Conservation (phyloP, 1,140 invertebrate species). For the Spodoptera litura region DNA sequence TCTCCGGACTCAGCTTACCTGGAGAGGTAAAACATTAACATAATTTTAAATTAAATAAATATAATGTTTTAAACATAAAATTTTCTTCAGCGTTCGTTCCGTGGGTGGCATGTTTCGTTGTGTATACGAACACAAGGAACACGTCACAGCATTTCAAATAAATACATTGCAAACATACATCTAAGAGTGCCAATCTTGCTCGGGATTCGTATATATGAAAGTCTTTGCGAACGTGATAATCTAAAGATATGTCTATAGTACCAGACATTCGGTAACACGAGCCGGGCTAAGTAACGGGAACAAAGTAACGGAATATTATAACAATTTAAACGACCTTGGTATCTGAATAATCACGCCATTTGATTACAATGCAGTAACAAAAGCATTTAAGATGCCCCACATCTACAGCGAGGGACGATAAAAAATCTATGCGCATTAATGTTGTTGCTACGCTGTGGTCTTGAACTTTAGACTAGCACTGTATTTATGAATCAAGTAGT, state of each 20-base stretch:
- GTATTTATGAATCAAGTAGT: not conserved
- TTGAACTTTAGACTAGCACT: not conserved
- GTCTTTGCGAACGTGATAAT: not conserved
- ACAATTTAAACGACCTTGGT: conserved; percentile 26
- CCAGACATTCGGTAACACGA: not conserved
- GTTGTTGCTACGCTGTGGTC: no score
- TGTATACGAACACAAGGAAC: not conserved
- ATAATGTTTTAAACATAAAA: conserved; percentile 2
- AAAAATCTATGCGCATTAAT: no score
- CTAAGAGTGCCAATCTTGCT: not conserved
- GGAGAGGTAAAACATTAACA: not conserved
- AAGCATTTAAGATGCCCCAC: not conserved
- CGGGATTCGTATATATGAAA: not conserved
- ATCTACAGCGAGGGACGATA: not conserved
- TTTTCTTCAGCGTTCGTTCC: not conserved
- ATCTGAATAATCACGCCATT: conserved; percentile 20
- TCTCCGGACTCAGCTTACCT: not conserved
- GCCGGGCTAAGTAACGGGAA: conserved; percentile 10
- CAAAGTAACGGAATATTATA: conserved; percentile 35
- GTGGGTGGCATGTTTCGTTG: not conserved
- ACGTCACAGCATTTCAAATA: not conserved
- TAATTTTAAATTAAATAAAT: not conserved
- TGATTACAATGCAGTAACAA: conserved; percentile 20
- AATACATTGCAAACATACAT: not conserved
- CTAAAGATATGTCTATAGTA: not conserved